Conservation (phyloP, 2,888 invertebrate species). For the Clostera curtula region DNA sequence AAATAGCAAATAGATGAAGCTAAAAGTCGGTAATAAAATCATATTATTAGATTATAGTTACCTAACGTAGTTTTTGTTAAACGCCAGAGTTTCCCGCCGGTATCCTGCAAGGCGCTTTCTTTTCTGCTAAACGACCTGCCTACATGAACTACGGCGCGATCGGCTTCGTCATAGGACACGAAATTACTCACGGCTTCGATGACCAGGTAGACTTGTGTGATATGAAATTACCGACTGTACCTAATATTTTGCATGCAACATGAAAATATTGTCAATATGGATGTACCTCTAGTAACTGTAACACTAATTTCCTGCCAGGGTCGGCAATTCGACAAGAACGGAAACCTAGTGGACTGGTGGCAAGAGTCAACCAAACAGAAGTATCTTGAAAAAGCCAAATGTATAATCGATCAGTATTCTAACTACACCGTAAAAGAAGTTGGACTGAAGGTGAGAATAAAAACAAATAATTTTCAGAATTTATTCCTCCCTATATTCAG, state of each 20-base stretch:
- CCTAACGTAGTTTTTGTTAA: conserved; percentile 6
- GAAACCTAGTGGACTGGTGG: conserved; percentile 97
- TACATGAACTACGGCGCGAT: conserved; percentile 96
- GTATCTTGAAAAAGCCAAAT: conserved; percentile 89
- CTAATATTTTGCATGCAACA: no score
- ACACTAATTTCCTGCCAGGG: conserved; percentile 65
- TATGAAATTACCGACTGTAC: no score
- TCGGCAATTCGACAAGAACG: conserved; percentile 92
- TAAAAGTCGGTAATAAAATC: no score
- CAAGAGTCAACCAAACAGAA: conserved; percentile 85
- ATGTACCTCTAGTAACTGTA: conserved; percentile 1
- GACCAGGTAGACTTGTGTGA: conserved; percentile 79
- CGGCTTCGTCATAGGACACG: conserved; percentile 93
- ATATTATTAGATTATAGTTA: no score
- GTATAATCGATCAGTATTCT: conserved; percentile 95
- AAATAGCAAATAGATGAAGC: no score
- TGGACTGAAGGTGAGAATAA: conserved; percentile 81
- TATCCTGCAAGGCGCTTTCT: conserved; percentile 93
- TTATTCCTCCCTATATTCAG: no score
- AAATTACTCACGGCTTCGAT: conserved; percentile 93
- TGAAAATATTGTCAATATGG: no score
- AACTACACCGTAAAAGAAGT: conserved; percentile 90
- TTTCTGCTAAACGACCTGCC: conserved; percentile 88
- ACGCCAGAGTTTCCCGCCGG: conserved; percentile 92
- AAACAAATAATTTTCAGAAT: no score